phyloP scores from a whole-genome alignment of 2,797 vertebrate species.

The Holocentrus rufus region DNA sequence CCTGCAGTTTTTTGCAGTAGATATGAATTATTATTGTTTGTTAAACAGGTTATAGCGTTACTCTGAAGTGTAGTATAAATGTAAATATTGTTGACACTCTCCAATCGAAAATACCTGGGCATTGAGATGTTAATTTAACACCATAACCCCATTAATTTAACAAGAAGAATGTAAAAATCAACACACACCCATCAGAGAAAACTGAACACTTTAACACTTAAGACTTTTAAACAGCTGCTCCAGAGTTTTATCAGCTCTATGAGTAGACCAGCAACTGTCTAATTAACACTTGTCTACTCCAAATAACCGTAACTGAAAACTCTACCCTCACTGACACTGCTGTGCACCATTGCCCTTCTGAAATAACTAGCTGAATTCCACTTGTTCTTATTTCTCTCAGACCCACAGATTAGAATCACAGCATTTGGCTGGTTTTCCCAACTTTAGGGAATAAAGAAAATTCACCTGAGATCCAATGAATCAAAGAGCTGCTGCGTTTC shows the following conservation, averaged over 20 bases:
- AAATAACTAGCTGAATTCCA: constrained; percentile 23
- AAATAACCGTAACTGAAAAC: constrained; percentile 23
- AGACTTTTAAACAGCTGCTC: too few relatives aligned
- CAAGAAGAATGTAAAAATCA: background rate
- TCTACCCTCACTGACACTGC: constrained; percentile 14
- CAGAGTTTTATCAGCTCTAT: background rate
- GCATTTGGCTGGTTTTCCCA: constrained; percentile 49
- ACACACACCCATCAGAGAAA: background rate
- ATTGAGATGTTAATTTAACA: too few relatives aligned
- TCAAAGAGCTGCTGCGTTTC: constrained; percentile 55
- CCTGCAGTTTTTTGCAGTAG: too few relatives aligned
- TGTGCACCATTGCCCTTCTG: constrained; percentile 26
- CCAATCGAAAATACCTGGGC: too few relatives aligned
- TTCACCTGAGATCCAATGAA: constrained; percentile 44
- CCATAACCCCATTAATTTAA: background rate
- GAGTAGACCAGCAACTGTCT: background rate
- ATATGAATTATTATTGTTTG: too few relatives aligned
- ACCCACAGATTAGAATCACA: constrained; percentile 58
- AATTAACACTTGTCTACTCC: constrained; percentile 6
- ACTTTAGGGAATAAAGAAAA: constrained; percentile 37
- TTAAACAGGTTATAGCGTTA: too few relatives aligned
- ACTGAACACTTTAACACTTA: constrained; percentile 18
- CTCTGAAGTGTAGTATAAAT: too few relatives aligned
- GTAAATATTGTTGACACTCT: too few relatives aligned
- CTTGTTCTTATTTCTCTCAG: constrained; percentile 30